A percentile compares a stretch with the other conserved stretches of the same genome.
Evolutionary conservation across 1,140 invertebrate genomes (phyloP).

Genomic region (Phenacoccus solenopsis): DNA sequence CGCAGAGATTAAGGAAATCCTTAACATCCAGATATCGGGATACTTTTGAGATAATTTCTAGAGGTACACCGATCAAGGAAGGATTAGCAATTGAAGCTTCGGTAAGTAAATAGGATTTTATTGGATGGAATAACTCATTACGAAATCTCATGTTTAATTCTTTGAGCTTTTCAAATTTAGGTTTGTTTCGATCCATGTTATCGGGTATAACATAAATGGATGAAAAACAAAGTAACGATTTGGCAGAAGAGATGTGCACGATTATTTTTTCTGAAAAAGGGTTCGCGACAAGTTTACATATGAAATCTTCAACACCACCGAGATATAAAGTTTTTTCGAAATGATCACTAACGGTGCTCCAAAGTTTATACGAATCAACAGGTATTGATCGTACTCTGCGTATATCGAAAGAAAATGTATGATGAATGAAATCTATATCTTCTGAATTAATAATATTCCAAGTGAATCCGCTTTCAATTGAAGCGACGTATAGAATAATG

Average conservation of each 20-base stretch:
- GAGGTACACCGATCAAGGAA: background rate
- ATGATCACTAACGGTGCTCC: background rate
- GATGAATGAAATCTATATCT: background rate
- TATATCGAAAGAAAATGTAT: background rate
- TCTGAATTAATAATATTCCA: background rate
- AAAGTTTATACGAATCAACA: background rate
- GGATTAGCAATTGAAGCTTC: background rate
- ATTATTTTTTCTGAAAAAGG: background rate
- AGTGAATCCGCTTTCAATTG: background rate
- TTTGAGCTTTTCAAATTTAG: background rate
- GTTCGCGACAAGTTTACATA: background rate
- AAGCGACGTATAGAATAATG: background rate
- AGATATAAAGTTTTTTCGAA: background rate
- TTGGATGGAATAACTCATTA: background rate
- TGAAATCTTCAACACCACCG: background rate
- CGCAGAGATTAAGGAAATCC: background rate
- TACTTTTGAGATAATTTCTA: background rate
- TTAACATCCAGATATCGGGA: background rate
- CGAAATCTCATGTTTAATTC: background rate
- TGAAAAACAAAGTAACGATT: background rate
- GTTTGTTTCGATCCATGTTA: background rate
- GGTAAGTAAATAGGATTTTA: background rate
- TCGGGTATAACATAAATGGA: background rate
- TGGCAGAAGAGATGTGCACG: background rate
- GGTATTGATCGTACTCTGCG: background rate